Percentiles rank a stretch among this genome's conserved stretches.
These are phyloP conservation scores for Callyntrura sp. DNA, from an alignment of 2,888 invertebrate genomes.

Conservation along the genomic window DNA sequence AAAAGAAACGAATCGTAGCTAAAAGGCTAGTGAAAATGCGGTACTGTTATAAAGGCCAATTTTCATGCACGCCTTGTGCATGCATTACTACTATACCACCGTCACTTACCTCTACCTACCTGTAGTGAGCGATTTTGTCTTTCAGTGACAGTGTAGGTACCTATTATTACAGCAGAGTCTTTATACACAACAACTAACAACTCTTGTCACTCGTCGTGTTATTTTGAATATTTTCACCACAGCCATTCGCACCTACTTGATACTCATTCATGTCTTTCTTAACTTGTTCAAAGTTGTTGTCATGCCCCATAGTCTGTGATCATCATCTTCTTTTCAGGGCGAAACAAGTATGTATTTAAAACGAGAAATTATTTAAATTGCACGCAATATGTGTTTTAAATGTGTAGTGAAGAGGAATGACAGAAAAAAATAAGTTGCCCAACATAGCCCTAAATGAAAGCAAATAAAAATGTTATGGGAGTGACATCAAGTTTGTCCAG, in stretches of 20 bases:
- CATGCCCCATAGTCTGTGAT: not conserved
- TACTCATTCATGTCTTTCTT: not conserved
- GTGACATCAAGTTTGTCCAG: conserved; percentile 74
- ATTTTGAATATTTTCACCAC: conserved; percentile 11
- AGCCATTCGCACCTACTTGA: conserved; percentile 14
- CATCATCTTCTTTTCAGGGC: conserved; percentile 13
- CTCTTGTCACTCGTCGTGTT: not conserved
- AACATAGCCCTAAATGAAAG: conserved; percentile 15
- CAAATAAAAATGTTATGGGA: conserved; percentile 58
- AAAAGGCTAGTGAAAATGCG: too few species aligned
- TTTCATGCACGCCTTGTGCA: too few species aligned
- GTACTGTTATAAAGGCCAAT: too few species aligned
- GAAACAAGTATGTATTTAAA: conserved; percentile 35
- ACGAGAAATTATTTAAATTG: conserved; percentile 52
- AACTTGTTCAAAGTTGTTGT: not conserved
- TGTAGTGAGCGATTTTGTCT: not conserved
- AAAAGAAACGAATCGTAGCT: too few species aligned
- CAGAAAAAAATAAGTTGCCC: conserved; percentile 31
- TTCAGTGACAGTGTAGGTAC: not conserved
- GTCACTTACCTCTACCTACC: too few species aligned
- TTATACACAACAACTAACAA: too few species aligned
- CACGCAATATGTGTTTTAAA: conserved; percentile 34
- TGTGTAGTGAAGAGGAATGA: conserved; percentile 26
- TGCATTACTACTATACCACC: too few species aligned
- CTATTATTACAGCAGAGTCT: not conserved